phyloP scores from a whole-genome alignment of 2,888 invertebrate genomes.

The Beris chalybata region DNA sequence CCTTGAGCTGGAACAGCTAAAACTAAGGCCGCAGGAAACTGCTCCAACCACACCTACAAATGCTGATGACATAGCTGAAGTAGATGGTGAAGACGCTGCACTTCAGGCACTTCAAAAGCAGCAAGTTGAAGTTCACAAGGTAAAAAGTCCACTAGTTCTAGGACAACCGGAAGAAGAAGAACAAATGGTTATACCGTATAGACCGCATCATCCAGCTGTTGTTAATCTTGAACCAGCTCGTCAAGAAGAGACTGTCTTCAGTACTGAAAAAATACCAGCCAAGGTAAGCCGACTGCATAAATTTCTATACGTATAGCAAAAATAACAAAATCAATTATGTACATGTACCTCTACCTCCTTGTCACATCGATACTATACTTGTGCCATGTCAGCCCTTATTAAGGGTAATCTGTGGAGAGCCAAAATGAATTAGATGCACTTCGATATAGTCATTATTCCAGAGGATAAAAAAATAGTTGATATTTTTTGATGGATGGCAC shows the following conservation, averaged over 20 bases:
- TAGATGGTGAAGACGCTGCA: conserved; percentile 29
- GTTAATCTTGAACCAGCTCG: conserved; percentile 17
- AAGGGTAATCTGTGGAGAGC: no score
- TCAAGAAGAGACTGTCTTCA: conserved; percentile 17
- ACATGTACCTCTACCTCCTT: no score
- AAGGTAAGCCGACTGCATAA: conserved; percentile 12
- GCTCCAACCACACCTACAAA: conserved; percentile 15
- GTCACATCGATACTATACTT: no score
- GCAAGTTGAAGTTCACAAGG: conserved; percentile 41
- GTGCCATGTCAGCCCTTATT: no score
- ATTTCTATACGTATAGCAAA: no score
- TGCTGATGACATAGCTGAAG: conserved; percentile 35
- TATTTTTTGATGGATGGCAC: no score
- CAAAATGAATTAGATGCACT: no score
- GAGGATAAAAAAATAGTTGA: no score
- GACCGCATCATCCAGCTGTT: conserved; percentile 32
- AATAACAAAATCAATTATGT: no score
- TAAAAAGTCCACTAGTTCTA: conserved; percentile 47
- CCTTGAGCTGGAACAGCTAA: conserved; percentile 58
- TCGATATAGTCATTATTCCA: no score
- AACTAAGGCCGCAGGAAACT: conserved; percentile 45
- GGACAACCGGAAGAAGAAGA: conserved; percentile 40
- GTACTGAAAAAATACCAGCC: conserved; percentile 21
- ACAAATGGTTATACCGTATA: conserved; percentile 36
- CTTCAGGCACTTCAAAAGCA: conserved; percentile 37